Base-by-base conservation (phyloP, 2,888 invertebrate genomes). In the Biston stratarius region DNA sequence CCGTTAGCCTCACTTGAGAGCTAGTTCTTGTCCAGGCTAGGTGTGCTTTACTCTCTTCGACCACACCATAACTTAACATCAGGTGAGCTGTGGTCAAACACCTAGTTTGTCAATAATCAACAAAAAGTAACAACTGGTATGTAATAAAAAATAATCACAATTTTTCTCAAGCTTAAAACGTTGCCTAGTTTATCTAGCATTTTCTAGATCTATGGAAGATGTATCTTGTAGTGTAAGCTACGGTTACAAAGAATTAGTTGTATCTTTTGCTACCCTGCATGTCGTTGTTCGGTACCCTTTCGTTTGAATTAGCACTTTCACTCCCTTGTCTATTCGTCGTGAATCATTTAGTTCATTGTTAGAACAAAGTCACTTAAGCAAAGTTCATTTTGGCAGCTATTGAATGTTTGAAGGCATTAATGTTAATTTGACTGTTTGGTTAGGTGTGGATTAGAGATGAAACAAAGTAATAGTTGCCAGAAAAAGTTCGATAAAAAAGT, bases 341-440 rank as follows among this genome's bases (percentile, higher is more conserved):
- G 67, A 68, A 64, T 68, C 60, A 64, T 68, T 64, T 61, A 68
- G 63, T 57, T 45, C 40, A 52, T 64, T 69, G 58, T 64, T 65
- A 40, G 65, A 72, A 72, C 72, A 71, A 71, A 66, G 66, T 58
- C 67, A 60, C 64, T 74, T 71, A 64, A 56, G 49, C 56, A 70
- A 74, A 72, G 72, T 72, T 71, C 64, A 68, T 68, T 74, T 70
- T 67, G 64, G 62, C 64, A 65, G 68, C 72, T 74, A 74, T 72
- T 74, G 69, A 72, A 74, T 74, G 67, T 72, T 74, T 74, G 40
- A 74, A 60, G 52, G 69, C 72, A 74, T 74, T 72, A 70, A 72
- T 72, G 67, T 72, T 72, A 72, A 69, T 72, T 72, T 61, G 48
- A 69, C 70, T 71, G 71, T 74, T 69, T 72, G 70, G 63, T 48